Base-by-base conservation (phyloP, 2,888 invertebrate species). In the Dinocampus coccinellae region DNA sequence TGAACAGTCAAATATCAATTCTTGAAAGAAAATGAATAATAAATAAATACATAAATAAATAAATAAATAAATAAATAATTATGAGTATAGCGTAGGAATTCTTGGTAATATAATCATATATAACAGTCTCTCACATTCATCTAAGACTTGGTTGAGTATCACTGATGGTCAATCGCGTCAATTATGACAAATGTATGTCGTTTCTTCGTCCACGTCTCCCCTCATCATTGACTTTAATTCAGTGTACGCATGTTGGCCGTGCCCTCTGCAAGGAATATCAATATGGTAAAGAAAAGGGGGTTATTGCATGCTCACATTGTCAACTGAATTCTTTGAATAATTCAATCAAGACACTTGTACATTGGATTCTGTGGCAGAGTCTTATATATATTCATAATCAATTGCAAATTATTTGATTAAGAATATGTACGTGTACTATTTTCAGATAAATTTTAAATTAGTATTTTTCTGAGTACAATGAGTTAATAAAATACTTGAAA, bases 131-230 rank as follows among this genome's bases (percentile, higher is more conserved):
- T 24, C 39, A 24, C n/a, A 62, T 62, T 42, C 13, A 34, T 24
- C 20, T 9, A 39, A 39, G 39, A 34, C 36, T 39, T 39, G 26
- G 62, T 42, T 62, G 62, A 62, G 36, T 9, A 36, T 78, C 84
- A 70, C 83, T 81, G 80, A 74, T 78, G 82, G 82, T 83, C 84
- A 86, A 84, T 84, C 79, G 78, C 81, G 83, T 83, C 85, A 85
- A 85, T 83, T 84, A 80, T 83, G 81, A 84, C 80, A 80, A 84
- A 83, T 83, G 79, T 80, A 70, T 81, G 79, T 81, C 81, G 79
- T 78, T 76, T 72, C 68, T 72, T 74, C 74, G 72, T 71, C 58
- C 39, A 53, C 36, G 62, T 55, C 58, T 34, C 42, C 70, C n/a
- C 65, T 58, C 58, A n/a, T 58, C 29, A 29, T 29, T 29, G 33